These are phyloP conservation scores for Catharus bicknelli DNA, from an alignment of 2,113 vertebrate genomes.

Conservation along the genomic window DNA sequence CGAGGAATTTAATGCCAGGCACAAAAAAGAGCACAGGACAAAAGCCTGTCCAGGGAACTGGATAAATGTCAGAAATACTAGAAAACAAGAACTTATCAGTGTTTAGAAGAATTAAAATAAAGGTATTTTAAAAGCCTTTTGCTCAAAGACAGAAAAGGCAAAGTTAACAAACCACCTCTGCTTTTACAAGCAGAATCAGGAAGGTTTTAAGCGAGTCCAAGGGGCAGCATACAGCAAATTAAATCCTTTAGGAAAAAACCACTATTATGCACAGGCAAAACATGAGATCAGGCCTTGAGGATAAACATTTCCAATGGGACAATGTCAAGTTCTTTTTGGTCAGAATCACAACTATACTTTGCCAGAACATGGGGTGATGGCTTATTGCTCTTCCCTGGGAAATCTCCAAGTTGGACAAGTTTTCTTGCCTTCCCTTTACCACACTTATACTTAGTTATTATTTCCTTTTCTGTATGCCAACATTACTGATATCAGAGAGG, in stretches of 20 bases:
- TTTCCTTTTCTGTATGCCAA: neutral
- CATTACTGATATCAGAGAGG: neutral
- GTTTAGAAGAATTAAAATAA: neutral
- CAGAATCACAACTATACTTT: neutral
- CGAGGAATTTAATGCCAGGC: neutral
- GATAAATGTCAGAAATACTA: neutral
- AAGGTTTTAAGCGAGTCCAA: neutral
- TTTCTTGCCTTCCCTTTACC: neutral
- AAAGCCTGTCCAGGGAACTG: slow-evolving; percentile 43
- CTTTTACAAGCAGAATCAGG: neutral
- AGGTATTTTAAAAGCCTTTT: neutral
- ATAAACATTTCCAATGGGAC: slow-evolving; percentile 37
- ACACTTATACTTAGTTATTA: neutral
- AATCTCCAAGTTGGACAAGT: neutral
- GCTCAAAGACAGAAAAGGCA: neutral
- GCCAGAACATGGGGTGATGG: neutral
- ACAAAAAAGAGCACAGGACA: neutral
- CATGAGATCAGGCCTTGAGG: neutral
- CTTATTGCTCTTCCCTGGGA: slow-evolving; percentile 12
- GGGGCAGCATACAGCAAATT: neutral
- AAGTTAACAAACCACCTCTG: neutral
- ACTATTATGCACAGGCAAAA: neutral
- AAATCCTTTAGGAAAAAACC: neutral
- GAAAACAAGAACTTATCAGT: neutral
- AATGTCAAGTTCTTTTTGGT: slow-evolving; percentile 16